A percentile compares a stretch with the other conserved stretches of the same genome.
These are phyloP conservation scores for Oncorhynchus gorbuscha DNA, from an alignment of 2,113 vertebrate species.

Conservation along the genomic window DNA sequence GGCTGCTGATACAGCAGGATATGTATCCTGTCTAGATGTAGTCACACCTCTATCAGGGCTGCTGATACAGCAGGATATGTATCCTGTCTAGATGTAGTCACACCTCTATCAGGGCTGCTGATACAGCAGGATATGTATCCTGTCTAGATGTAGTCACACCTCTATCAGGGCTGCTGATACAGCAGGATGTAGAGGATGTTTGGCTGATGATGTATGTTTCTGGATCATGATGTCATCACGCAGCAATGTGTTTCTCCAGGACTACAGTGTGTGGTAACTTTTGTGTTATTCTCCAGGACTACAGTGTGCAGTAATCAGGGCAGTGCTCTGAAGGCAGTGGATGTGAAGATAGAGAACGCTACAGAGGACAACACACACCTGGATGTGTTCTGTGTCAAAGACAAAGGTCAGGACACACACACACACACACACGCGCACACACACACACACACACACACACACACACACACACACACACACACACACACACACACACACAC, in stretches of 20 bases:
- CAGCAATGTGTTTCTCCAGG: neutral
- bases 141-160: too few species aligned
- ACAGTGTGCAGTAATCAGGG: neutral
- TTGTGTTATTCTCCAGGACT: too few species aligned
- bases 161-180: too few species aligned
- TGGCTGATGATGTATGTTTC: neutral
- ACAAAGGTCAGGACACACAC: constrained; percentile 80
- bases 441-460: constrained; percentile 27
- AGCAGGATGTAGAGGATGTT: too few species aligned
- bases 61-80: neutral
- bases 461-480: constrained; percentile 32
- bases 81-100: too few species aligned
- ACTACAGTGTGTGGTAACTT: too few species aligned
- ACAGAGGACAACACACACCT: constrained; percentile 70
- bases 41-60: neutral
- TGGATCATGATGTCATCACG: neutral
- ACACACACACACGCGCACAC: neutral
- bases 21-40: neutral
- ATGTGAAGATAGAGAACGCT: constrained; percentile 80
- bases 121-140: too few species aligned
- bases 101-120: too few species aligned
- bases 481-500: constrained; percentile 32
- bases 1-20: too few species aligned
- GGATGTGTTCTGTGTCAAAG: constrained; percentile 86
- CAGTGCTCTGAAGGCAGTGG: constrained; percentile 74